Base-by-base conservation (phyloP, 1,140 invertebrate species). In the Asbolus verrucosus region DNA sequence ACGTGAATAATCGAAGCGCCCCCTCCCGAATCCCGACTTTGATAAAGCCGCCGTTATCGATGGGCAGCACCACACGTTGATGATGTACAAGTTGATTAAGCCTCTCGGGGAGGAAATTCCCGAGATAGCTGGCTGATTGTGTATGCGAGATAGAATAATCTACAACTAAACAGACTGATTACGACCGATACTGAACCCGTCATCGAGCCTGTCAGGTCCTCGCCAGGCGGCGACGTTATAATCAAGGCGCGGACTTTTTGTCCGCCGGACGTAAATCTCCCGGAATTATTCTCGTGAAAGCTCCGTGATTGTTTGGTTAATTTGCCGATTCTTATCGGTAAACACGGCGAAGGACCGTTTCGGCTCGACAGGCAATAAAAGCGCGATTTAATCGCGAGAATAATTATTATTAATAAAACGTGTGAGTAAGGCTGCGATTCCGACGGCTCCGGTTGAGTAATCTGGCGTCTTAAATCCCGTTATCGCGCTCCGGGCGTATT, bases 71-170 rank as follows among this genome's bases (percentile, higher is more conserved):
- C 46, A 54, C 46, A 54, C 46, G 19, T 54, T 54, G 46, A 54
- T 21, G 46, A 4, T 11, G 46, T 13, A 54, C 46, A 54, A 54
- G 46, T 54, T 54, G 46, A 54, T 54, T 54, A 54, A 54, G 46
- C 46, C 21, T 54, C 46, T 13, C 46, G 0, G 21, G 21, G 46
- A 54, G 46, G 46, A 27, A 54, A 54, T 54, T 54, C 46, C 11
- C 46, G 46, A 54, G 46, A 54, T 54, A 54, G 27, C 46, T 54
- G 13, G 46, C 46, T 54, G 46, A 54, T 54, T 54, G 46, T 54
- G 46, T 54, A 54, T 54, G 46, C 46, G 46, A 24, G 46, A 54
- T 54, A 54, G 46, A 54, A 54, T 54, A 54, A 54, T 54, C 46
- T 54, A 54, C 46, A 19, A 54, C 46, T 54, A 54, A n/a, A 54